Evolutionary conservation across 2,797 vertebrate genomes (phyloP).

Genomic region (Pantherophis vulpinus): DNA sequence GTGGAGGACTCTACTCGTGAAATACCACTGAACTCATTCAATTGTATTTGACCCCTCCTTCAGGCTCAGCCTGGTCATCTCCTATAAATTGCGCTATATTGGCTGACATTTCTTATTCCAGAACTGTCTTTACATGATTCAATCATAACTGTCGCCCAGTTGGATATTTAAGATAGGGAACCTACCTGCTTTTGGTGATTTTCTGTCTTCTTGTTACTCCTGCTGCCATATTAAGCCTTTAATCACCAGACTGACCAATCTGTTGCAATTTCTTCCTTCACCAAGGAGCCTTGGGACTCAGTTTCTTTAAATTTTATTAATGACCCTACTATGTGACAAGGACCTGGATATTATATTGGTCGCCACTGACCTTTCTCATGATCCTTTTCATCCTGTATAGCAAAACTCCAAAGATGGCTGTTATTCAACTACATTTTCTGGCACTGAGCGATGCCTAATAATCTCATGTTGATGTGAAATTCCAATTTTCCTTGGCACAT

Average conservation of each 20-base stretch:
- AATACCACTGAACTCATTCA: too few relatives aligned
- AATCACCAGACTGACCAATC: background rate
- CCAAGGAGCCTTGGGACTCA: background rate
- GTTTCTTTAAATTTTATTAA: background rate
- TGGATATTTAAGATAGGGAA: background rate
- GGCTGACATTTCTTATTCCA: background rate
- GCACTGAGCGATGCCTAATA: background rate
- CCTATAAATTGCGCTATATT: background rate
- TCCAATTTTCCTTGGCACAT: background rate
- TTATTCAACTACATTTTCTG: background rate
- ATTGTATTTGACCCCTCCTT: background rate
- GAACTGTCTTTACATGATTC: background rate
- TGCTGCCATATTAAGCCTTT: background rate
- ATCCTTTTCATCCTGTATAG: background rate
- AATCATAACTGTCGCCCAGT: background rate
- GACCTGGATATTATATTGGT: background rate
- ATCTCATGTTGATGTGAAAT: background rate
- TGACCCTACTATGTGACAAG: background rate
- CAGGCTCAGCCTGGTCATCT: background rate
- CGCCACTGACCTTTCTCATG: background rate
- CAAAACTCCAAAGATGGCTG: background rate
- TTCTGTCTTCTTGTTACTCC: background rate
- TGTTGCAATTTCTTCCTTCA: background rate
- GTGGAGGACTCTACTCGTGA: too few relatives aligned
- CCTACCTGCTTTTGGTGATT: background rate